Evolutionary conservation across 2,113 vertebrate genomes (phyloP), one percentile per base, ranked within the genome.

Genomic region (Myotis brandtii): DNA sequence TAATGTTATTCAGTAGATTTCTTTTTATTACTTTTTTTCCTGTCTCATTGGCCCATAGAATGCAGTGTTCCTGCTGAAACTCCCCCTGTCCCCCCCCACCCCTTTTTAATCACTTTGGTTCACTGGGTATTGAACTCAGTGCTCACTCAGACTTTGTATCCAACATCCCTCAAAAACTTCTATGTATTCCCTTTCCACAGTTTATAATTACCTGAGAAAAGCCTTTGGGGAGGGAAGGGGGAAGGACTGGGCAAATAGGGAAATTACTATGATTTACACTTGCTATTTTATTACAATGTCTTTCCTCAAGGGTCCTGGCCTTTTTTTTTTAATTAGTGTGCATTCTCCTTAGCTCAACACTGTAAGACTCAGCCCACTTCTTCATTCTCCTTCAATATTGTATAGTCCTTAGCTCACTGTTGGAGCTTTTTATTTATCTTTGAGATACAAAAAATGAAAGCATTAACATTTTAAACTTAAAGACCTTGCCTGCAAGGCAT

Each of bases 391-490:
- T 32, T 73, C 12, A 23, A 16, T 50, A 82, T 5, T 59, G 14
- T 62, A 48, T 21, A 72, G 66, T 91, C 16, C 32, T 30, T 73
- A 83, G 52, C 67, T 83, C 40, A 48, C 20, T 70, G 17, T 73
- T 91, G 23, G 32, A 50, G 56, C 20, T 37, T 92, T 85, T 20
- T 43, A 27, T 67, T 76, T 8, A 64, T 32, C 20, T 66, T 95
- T 89, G 66, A 32, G 16, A 70, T 6, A 34, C 12, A 34, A 50
- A 40, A 40, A 32, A 37, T 75, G 23, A 83, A 92, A 91, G 59
- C 43, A 79, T 40, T 64, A 84, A 64, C 14, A 89, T 85, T 89
- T 72, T 69, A 97, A 88, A 85, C 3, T 32, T 81, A 87, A 73
- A 83, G 18, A 13, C 2, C 2, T 86, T 79, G 10, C 2, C 52